Conservation (phyloP, 2,888 invertebrate species). For the Sinohyriopsis cumingii region DNA sequence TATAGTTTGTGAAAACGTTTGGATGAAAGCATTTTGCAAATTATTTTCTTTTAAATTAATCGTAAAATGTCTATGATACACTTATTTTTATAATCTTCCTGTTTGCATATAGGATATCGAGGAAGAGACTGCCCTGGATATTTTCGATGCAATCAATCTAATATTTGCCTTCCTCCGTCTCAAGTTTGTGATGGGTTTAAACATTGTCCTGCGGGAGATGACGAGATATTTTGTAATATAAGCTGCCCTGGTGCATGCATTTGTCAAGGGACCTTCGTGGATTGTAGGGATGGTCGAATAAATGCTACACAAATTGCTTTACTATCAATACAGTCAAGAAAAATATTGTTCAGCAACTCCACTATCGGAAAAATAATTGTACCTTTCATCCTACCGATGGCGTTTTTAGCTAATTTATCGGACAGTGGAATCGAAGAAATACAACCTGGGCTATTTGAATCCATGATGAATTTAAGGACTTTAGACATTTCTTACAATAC, state of each 20-base stretch:
- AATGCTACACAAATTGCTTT: neutral
- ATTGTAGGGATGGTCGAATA: constrained; percentile 8
- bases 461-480: neutral
- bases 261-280: constrained; percentile 20
- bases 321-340: constrained; percentile 3
- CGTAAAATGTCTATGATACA: too few relatives aligned
- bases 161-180: constrained; percentile 20
- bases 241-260: constrained; percentile 21
- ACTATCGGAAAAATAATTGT: neutral
- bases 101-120: too few relatives aligned
- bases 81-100: too few relatives aligned
- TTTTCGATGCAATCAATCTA: constrained; percentile 16
- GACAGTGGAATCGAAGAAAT: neutral
- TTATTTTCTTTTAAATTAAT: too few relatives aligned
- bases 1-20: too few relatives aligned
- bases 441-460: neutral
- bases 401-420: constrained; percentile 7
- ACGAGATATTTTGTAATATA: constrained; percentile 30
- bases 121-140: constrained; percentile 13
- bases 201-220: constrained; percentile 33
- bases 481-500: neutral
- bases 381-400: neutral
- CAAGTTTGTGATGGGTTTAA: too few relatives aligned
- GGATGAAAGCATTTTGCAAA: too few relatives aligned
- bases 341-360: constrained; percentile 11